phyloP scores from a whole-genome alignment of 1,140 invertebrate genomes.

The Magallana ariakensis region DNA sequence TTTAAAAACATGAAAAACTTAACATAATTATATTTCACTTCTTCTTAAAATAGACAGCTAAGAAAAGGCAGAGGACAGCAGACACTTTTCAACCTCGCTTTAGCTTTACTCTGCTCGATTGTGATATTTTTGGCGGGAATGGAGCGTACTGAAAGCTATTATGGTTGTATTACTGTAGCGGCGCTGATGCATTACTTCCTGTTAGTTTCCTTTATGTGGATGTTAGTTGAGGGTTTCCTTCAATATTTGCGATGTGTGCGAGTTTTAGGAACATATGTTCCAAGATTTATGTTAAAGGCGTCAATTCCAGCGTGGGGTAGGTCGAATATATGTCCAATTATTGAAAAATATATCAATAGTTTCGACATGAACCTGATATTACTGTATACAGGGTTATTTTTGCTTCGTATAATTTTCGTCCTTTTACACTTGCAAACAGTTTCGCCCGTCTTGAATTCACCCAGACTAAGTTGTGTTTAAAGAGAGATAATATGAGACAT shows the following conservation, averaged over 20 bases:
- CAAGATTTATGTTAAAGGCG: conserved; percentile 78
- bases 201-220: conserved; percentile 81
- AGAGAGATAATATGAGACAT: too few relatives aligned
- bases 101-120: conserved; percentile 70
- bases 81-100: conserved; percentile 72
- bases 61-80: conserved; percentile 73
- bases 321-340: not conserved
- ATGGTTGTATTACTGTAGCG: conserved; percentile 75
- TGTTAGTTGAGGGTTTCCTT: conserved; percentile 80
- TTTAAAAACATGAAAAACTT: too few relatives aligned
- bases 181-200: conserved; percentile 80
- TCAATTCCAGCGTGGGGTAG: conserved; percentile 79
- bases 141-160: conserved; percentile 62
- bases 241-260: conserved; percentile 81
- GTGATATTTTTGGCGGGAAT: conserved; percentile 74
- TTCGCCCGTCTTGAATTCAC: too few relatives aligned
- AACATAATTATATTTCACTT: too few relatives aligned
- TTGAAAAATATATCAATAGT: too few relatives aligned
- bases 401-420: too few relatives aligned
- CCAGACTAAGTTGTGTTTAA: too few relatives aligned
- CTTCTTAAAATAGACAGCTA: conserved; percentile 62
- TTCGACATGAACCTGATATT: too few relatives aligned
- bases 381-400: too few relatives aligned
- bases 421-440: too few relatives aligned
- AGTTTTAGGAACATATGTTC: conserved; percentile 79